Evolutionary conservation across 2,888 invertebrate species (phyloP), one percentile per base, ranked within the genome.

Genomic region (Caenorhabditis plicata): DNA sequence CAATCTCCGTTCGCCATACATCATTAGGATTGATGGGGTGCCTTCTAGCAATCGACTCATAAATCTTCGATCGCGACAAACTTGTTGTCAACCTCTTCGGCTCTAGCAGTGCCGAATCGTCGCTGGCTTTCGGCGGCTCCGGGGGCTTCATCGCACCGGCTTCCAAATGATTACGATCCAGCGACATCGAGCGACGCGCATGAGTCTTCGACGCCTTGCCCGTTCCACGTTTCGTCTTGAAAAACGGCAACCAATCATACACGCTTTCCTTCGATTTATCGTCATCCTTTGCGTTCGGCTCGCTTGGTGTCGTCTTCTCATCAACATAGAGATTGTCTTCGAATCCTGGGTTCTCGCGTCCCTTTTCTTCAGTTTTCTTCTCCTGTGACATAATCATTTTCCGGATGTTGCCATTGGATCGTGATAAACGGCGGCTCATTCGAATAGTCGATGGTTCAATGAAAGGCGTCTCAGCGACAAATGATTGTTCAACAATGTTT

Each of bases 201-300:
- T 41, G 48, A 29, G 42, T 33, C 20, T 9, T 27, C 5, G n/a
- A 15, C 9, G 19, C 32, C 22, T 58, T 58, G 11, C 46, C 23
- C n/a, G 39, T 27, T 17, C 22, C 41, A 9, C 58, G 36, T 27
- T 49, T 44, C 3, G 52, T 49, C 23, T 58, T 58, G 53, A 58
- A 53, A 26, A 58, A 58, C 9, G 58, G 58, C 19, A 58, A 32
- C 58, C 58, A 58, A 26, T 58, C 58, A 22, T 58, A 58, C 8
- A 47, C 48, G 25, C 45, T 48, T 31, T 58, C 58, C 32, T 51
- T 52, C n/a, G 47, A 27, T 46, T 23, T n/a, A 22, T 25, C 17
- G 20, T 17, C 35, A 32, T 33, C 4, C n/a, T 13, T 27, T n/a
- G n/a, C n/a, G 27, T 20, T 40, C 31, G n/a, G 17, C 20, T 29